Conservation (phyloP, 2,888 invertebrate genomes). For the Trissolcus brochymenae region DNA sequence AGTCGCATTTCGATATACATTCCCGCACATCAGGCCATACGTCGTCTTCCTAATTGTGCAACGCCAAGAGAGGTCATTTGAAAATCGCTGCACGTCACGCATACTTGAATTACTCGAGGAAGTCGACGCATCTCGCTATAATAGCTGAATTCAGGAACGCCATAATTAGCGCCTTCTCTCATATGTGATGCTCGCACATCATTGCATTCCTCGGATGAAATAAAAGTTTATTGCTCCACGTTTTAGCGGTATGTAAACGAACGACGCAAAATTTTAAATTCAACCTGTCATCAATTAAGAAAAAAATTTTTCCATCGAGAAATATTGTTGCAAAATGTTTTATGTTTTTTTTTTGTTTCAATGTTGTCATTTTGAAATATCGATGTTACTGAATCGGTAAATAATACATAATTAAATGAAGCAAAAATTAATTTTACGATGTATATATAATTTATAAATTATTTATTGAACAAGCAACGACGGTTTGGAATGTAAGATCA, state of each 20-base stretch:
- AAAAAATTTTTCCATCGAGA: not conserved
- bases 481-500: too few relatives aligned
- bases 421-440: too few relatives aligned
- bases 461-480: too few relatives aligned
- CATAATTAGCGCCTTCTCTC: constrained; percentile 43
- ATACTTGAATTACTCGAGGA: constrained; percentile 28
- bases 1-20: constrained; percentile 20
- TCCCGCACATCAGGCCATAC: constrained; percentile 16
- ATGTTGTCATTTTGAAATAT: too few relatives aligned
- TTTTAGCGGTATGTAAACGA: constrained; percentile 24
- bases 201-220: constrained; percentile 37
- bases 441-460: too few relatives aligned
- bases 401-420: too few relatives aligned
- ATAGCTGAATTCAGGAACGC: constrained; percentile 32
- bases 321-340: not conserved
- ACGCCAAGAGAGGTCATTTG: constrained; percentile 10
- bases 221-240: constrained; percentile 34
- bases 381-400: too few relatives aligned
- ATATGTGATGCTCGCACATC: constrained; percentile 35
- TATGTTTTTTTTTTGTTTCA: too few relatives aligned
- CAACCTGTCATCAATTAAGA: constrained; percentile 1
- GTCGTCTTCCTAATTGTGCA: constrained; percentile 30
- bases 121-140: constrained; percentile 26
- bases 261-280: constrained; percentile 19
- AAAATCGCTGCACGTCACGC: constrained; percentile 35